Percentiles rank a stretch among this genome's conserved stretches.
phyloP scores from a whole-genome alignment of 2,797 vertebrate genomes.

The Amazona ochrocephala region DNA sequence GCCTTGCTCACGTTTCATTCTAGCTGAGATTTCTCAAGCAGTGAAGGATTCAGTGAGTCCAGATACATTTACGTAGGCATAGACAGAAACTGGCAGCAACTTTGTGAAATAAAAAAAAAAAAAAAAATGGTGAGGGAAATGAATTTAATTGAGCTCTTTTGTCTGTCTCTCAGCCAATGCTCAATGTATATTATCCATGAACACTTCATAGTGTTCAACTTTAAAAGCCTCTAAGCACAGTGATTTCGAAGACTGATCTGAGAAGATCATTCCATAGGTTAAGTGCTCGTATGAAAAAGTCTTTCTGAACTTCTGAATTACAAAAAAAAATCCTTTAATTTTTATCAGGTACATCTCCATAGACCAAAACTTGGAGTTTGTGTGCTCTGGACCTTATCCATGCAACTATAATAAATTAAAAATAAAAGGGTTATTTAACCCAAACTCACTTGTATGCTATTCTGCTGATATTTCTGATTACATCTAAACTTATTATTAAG shows the following conservation, averaged over 20 bases:
- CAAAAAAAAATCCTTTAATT: background rate
- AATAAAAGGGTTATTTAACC: conserved; percentile 48
- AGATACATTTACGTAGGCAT: background rate
- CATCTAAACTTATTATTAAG: conserved; percentile 27
- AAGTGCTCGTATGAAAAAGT: background rate
- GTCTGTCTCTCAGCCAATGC: background rate
- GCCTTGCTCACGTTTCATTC: background rate
- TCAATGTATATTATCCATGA: background rate
- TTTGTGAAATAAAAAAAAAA: background rate
- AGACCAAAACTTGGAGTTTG: background rate
- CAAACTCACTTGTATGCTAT: background rate
- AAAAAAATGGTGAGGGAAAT: background rate
- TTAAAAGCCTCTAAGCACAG: background rate
- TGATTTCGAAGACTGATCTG: background rate
- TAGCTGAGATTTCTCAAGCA: background rate
- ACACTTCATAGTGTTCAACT: background rate
- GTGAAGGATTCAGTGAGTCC: background rate
- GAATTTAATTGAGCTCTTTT: background rate
- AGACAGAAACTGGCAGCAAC: background rate
- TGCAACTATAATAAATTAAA: conserved; percentile 2
- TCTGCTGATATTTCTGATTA: conserved; percentile 32
- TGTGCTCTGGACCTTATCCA: background rate
- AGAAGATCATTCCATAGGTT: background rate
- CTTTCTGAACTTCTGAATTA: background rate
- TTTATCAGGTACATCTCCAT: conserved; percentile 16